Base-by-base conservation (phyloP, 2,888 invertebrate species). In the Tenthredo mesomela region DNA sequence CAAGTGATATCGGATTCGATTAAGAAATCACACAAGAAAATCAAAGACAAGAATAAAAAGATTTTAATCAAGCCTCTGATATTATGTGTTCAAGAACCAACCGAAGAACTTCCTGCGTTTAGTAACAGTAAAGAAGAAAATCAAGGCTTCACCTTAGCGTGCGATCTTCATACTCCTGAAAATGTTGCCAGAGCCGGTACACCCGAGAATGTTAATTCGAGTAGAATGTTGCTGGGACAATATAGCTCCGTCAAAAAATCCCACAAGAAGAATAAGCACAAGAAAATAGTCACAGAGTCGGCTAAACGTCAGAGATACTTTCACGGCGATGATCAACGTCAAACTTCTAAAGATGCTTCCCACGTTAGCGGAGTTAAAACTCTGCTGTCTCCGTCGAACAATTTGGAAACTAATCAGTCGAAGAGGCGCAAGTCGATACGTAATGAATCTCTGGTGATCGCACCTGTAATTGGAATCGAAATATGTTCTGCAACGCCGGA, bases 221-320 rank as follows among this genome's bases (percentile, higher is more conserved):
- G 92, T 85, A 87, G 92, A 84, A 83, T 92, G 12, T 86, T 92
- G 21, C 80, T 92, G 12, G 86, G 89, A 0, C 89, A 91, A 67
- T 92, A 89, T 78, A 90, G 88, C 85, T 92, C 92, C 0, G 90
- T 92, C 4, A 92, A 92, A 84, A 92, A 91, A 43, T 92, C 92
- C 4, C 92, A 92, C 70, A 89, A 88, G 25, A 92, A 92, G 80
- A 91, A 91, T 37, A 92, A 92, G 47, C 88, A 89, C 43, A 88
- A 86, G n/a, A 91, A 91, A 84, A 90, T 88, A 40, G 15, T 90
- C n/a, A 88, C 87, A 1, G 88, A 87, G 10, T 89, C 88, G 78
- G 85, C 87, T 0, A 88, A 88, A 84, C 87, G 89, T 12, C 88
- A 89, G 37, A 89, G 89, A 86, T 86, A 87, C 18, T 87, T 88